Base-by-base conservation (phyloP, 2,797 vertebrate genomes). In the Rhinichthys osculus region DNA sequence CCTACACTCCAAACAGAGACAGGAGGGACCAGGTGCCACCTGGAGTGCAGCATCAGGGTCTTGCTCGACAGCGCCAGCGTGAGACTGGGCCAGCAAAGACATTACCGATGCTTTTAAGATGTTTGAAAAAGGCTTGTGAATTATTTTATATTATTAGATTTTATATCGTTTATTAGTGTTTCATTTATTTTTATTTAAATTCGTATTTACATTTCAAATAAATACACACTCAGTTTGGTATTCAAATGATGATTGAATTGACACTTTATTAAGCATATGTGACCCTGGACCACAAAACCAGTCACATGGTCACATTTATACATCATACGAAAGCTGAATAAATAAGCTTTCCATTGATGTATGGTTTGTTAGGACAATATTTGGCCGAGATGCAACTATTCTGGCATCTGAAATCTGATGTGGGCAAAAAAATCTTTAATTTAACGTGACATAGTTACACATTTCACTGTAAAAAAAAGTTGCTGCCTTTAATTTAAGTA, bases 21-120 rank as follows among this genome's bases (percentile, higher is more conserved):
- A 85, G 52, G 19, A 80, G 67, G 81, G 80, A 89, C 84, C 83
- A 84, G 87, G 85, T 88, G 88, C 79, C 91, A 92, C 89, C 88
- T 90, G 90, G 81, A 30, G 57, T 27, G 76, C 83, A 50, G 42
- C 47, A 82, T 90, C 84, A 79, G 74, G 50, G 82, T 30, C 81
- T 69, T 47, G 82, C 23, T 78, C 71, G 30, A 82, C 71, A 83
- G 17, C 67, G 4, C n/a, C 57, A 73, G 35, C 23, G 17, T 38
- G 52, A 42, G 50, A 70, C 62, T 73, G 38, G 77, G 40, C 30
- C 67, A 67, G n/a, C 38, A 57, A 71, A 79, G 30, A 50, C 13
- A 38, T 33, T 40, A 47, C 62, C 0, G 27, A 64, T 54, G 17
- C n/a, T 40, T 62, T 54, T 70, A 67, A 17, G 78, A 79, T 42